Base-by-base conservation (phyloP, 2,888 invertebrate species). In the Acronicta leporina region DNA sequence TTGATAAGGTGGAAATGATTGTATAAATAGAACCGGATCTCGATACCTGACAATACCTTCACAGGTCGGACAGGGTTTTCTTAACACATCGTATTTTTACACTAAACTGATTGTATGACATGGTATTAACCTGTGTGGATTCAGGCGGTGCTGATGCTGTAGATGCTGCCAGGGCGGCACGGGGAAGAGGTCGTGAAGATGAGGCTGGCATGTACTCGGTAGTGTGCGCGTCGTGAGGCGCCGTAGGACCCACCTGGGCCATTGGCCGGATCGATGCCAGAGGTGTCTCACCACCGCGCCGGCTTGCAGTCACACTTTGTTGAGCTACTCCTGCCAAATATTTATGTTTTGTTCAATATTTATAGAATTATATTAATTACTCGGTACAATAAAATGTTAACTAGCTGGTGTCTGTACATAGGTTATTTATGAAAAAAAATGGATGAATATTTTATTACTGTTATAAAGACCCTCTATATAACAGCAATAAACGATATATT, bases 251-350 rank as follows among this genome's bases (percentile, higher is more conserved):
- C 55, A 98, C 97, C 49, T 97, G 97, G 20, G 97, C 97, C 73
- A 99, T 98, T 0, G 99, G 99, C 38, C 98, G 95, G 80, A 99
- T 99, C 78, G 98, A 98, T 16, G 99, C 99, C 67, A 98, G 83
- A 49, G 94, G 98, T 0, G 98, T 98, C 85, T 97, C 97, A 6
- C 97, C 96, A 3, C 96, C 96, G 65, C 97, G 95, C 88, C 97
- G 96, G 20, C 95, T 81, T 13, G 95, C 95, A 40, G 95, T 85
- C 65, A 94, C 94, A 73, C 93, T 94, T 73, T 92, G 94, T 68
- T 92, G 94, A 0, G 89, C 92, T 68, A 94, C 91, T 50, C 94
- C 94, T 89, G 68, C 49, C 54, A 30, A 54, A 47, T 53, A 38
- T 33, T 33, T 20, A 38, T 6, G n/a, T 2, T n/a, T 38, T 38